phyloP scores from a whole-genome alignment of 30 jellyfish, hydroid and myxozoan genomes.

The Catostylus mosaicus region DNA sequence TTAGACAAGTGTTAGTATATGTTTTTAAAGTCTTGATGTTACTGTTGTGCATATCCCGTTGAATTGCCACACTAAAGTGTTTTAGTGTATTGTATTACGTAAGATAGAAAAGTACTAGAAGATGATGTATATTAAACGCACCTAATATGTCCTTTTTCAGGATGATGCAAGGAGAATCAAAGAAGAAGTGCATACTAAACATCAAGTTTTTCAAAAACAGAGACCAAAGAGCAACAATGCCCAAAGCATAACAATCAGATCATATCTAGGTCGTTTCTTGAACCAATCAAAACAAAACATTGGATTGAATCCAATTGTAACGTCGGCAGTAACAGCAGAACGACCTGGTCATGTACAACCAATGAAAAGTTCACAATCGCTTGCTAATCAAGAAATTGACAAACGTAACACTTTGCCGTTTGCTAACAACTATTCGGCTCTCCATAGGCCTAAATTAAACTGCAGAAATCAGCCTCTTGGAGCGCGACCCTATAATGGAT shows the following conservation, averaged over 20 bases:
- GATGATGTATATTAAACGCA: too few relatives aligned
- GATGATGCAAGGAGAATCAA: constrained; percentile 13
- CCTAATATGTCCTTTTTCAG: constrained; percentile 22
- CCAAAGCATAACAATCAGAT: constrained; percentile 36
- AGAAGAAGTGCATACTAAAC: background rate
- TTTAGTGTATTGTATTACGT: too few relatives aligned
- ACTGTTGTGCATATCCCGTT: too few relatives aligned
- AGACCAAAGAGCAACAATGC: constrained; percentile 49
- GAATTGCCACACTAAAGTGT: too few relatives aligned
- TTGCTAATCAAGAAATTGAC: constrained; percentile 7
- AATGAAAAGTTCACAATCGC: background rate
- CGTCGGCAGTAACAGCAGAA: constrained; percentile 51
- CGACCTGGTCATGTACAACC: background rate
- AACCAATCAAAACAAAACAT: constrained; percentile 34
- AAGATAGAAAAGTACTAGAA: too few relatives aligned
- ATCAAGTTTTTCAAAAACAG: constrained; percentile 15
- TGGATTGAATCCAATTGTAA: constrained; percentile 59
- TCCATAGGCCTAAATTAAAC: constrained; percentile 59
- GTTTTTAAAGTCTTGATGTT: too few relatives aligned
- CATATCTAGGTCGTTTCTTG: constrained; percentile 66
- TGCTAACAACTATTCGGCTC: constrained; percentile 36
- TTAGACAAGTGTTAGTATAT: too few relatives aligned
- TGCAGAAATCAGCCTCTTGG: constrained; percentile 25
- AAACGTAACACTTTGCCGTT: constrained; percentile 36
- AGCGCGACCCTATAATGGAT: constrained; percentile 31